Percentiles rank a stretch among this genome's conserved stretches.
Conservation (phyloP, 2,888 invertebrate species). For the Agrilus mali region DNA sequence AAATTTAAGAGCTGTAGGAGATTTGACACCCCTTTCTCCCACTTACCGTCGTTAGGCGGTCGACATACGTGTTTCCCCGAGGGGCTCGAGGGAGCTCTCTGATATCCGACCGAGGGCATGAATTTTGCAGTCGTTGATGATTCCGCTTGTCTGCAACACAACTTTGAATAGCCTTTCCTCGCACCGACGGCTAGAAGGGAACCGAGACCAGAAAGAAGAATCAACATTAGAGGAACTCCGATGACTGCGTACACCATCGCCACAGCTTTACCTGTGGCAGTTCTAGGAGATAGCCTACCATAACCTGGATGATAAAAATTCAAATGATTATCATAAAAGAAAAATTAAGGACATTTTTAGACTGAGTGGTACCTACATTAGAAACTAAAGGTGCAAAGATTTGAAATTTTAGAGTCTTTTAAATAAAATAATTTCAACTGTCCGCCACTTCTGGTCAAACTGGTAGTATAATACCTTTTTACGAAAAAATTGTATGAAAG, state of each 20-base stretch:
- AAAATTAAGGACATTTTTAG: too few relatives aligned
- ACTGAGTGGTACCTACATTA: too few relatives aligned
- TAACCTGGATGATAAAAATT: slow-evolving; percentile 47
- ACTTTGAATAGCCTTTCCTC: slow-evolving; percentile 48
- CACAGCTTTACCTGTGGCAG: slow-evolving; percentile 67
- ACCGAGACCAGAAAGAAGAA: slow-evolving; percentile 75
- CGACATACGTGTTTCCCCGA: slow-evolving; percentile 34
- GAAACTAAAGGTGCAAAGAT: too few relatives aligned
- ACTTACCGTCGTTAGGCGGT: slow-evolving; percentile 22
- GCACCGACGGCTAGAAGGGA: slow-evolving; percentile 68
- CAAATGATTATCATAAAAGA: too few relatives aligned
- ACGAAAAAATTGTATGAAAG: too few relatives aligned
- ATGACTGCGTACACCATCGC: slow-evolving; percentile 80
- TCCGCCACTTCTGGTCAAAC: too few relatives aligned
- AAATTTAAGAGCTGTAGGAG: too few relatives aligned
- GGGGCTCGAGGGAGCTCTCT: slow-evolving; percentile 43
- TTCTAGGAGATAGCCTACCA: slow-evolving; percentile 74
- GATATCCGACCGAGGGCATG: slow-evolving; percentile 32
- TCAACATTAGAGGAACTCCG: slow-evolving; percentile 76
- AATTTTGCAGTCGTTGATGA: slow-evolving; percentile 12
- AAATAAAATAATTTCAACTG: too few relatives aligned
- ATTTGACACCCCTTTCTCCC: background rate
- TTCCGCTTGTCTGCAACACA: slow-evolving; percentile 30
- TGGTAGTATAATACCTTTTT: too few relatives aligned
- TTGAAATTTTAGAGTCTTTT: too few relatives aligned